Conservation (phyloP, 1,140 invertebrate genomes). For the Paralvinella palmiformis region DNA sequence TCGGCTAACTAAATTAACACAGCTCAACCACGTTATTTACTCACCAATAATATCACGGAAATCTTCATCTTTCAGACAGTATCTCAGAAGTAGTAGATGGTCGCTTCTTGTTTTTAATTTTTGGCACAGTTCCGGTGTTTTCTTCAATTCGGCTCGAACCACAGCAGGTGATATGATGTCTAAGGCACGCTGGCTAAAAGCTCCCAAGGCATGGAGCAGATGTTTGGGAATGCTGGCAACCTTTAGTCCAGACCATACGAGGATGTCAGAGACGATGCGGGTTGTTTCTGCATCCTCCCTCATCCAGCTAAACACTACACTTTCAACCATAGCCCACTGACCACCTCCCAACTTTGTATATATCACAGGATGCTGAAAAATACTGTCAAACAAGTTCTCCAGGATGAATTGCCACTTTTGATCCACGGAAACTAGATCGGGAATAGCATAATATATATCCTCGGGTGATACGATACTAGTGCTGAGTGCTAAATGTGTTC, state of each 20-base stretch:
- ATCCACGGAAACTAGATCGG: conserved; percentile 15
- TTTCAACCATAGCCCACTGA: not conserved
- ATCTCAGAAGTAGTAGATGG: not conserved
- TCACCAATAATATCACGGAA: conserved; percentile 12
- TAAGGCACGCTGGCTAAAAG: conserved; percentile 5
- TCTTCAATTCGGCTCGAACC: conserved; percentile 6
- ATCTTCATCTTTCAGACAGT: conserved; percentile 5
- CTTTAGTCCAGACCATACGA: not conserved
- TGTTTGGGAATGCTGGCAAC: not conserved
- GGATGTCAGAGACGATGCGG: not conserved
- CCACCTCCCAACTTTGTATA: not conserved
- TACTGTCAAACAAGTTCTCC: conserved; percentile 8
- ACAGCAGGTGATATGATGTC: conserved; percentile 7
- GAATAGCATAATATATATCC: conserved; percentile 18
- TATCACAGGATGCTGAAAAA: not conserved
- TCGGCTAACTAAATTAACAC: too few relatives aligned
- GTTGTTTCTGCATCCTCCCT: conserved; percentile 2
- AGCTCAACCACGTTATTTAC: too few relatives aligned
- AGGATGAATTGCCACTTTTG: conserved; percentile 22
- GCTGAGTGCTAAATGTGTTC: not conserved
- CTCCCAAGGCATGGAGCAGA: not conserved
- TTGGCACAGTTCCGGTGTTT: not conserved
- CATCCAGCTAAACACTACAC: not conserved
- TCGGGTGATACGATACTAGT: not conserved
- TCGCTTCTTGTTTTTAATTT: not conserved